Conservation (phyloP, 2,797 vertebrate species). For the Choloepus didactylus region DNA sequence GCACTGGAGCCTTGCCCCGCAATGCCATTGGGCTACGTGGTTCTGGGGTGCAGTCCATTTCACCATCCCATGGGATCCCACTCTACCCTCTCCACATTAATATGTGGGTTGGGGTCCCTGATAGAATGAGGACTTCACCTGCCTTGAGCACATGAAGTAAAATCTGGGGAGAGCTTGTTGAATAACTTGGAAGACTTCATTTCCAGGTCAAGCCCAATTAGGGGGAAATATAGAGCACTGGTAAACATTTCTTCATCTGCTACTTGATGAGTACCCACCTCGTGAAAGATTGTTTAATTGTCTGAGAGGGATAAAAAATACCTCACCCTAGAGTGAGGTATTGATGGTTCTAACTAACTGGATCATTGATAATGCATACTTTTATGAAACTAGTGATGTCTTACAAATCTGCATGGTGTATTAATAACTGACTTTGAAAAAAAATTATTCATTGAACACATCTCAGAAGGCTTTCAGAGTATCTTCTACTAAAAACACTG, state of each 20-base stretch:
- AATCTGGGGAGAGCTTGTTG: not conserved
- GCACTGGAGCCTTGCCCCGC: too few relatives aligned
- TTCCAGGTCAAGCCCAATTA: not conserved
- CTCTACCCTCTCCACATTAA: too few relatives aligned
- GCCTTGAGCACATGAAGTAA: not conserved
- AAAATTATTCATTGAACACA: not conserved
- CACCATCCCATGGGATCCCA: not conserved
- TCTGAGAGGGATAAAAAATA: not conserved
- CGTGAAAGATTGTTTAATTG: not conserved
- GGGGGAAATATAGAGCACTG: not conserved
- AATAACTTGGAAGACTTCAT: not conserved
- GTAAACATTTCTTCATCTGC: not conserved
- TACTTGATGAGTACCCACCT: not conserved
- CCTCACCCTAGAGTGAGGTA: not conserved
- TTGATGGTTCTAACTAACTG: not conserved
- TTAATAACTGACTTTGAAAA: constrained; percentile 28
- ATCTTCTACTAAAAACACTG: not conserved
- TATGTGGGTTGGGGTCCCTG: not conserved
- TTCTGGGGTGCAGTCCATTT: too few relatives aligned
- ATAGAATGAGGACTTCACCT: not conserved
- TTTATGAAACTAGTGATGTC: constrained; percentile 4
- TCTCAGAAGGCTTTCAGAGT: constrained; percentile 12
- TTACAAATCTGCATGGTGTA: not conserved
- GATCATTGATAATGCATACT: not conserved
- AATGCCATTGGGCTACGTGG: not conserved